Percentiles rank a stretch among this genome's conserved stretches.
Evolutionary conservation across 1,140 invertebrate genomes (phyloP).

Genomic region (Listronotus oregonensis): DNA sequence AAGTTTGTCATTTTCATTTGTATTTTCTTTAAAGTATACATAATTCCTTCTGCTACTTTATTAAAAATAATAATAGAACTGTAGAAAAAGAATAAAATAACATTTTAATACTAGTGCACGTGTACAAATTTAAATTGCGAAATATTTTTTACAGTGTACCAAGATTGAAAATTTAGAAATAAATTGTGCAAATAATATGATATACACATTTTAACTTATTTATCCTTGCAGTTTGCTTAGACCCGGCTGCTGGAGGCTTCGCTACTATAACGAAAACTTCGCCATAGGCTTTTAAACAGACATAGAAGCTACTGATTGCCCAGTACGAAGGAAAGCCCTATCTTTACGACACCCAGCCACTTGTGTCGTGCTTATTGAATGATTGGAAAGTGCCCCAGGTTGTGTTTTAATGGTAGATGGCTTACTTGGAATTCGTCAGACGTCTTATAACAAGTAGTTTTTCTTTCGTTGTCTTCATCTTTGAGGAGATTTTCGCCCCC

Average conservation of each 20-base stretch:
- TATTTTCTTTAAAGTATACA: too few relatives aligned
- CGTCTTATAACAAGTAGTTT: slow-evolving; percentile 39
- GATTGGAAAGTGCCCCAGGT: slow-evolving; percentile 39
- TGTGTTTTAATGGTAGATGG: slow-evolving; percentile 42
- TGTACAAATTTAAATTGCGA: too few relatives aligned
- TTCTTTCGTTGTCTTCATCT: slow-evolving; percentile 27
- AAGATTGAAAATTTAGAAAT: too few relatives aligned
- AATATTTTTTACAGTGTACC: too few relatives aligned
- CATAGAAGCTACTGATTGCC: slow-evolving; percentile 43
- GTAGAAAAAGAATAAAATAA: too few relatives aligned
- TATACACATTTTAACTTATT: too few relatives aligned
- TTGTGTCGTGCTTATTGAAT: slow-evolving; percentile 42
- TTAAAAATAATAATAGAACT: too few relatives aligned
- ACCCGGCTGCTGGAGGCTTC: not conserved
- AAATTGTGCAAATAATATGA: too few relatives aligned
- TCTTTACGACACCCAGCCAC: slow-evolving; percentile 36
- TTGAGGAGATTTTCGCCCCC: slow-evolving; percentile 32
- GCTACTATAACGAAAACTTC: slow-evolving; percentile 39
- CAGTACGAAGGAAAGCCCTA: slow-evolving; percentile 23
- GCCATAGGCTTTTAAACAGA: slow-evolving; percentile 27
- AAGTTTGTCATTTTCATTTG: too few relatives aligned
- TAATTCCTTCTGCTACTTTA: too few relatives aligned
- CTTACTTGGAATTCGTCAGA: slow-evolving; percentile 36
- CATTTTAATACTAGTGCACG: too few relatives aligned
- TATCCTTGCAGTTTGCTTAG: too few relatives aligned